Percentiles rank a stretch among this genome's conserved stretches.
phyloP scores from a whole-genome alignment of 2,797 vertebrate genomes.

The Peromyscus melanophrys region DNA sequence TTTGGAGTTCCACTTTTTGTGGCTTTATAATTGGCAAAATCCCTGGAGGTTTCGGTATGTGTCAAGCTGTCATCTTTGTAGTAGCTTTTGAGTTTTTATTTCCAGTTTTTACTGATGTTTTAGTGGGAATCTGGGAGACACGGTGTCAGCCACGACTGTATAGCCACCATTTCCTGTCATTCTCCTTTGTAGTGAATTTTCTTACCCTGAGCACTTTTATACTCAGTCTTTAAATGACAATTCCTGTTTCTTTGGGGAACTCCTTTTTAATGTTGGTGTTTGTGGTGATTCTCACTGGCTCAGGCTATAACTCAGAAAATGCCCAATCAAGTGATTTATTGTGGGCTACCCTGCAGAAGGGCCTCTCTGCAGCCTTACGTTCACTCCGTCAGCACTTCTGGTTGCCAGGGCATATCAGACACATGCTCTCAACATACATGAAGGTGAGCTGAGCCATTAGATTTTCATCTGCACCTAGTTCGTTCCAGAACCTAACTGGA shows the following conservation, averaged over 20 bases:
- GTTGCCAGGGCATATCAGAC: neutral
- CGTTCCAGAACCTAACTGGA: neutral
- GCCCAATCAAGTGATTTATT: neutral
- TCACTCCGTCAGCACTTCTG: neutral
- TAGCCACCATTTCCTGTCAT: neutral
- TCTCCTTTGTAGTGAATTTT: constrained; percentile 38
- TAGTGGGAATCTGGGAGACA: constrained; percentile 17
- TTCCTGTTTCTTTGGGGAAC: constrained; percentile 36
- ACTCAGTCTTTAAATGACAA: constrained; percentile 36
- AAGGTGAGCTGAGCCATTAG: neutral
- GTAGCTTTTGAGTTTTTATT: constrained; percentile 24
- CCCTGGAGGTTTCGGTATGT: neutral
- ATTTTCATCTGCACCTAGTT: neutral
- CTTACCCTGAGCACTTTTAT: constrained; percentile 29
- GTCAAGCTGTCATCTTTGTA: neutral
- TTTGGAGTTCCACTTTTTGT: neutral
- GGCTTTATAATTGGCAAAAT: neutral
- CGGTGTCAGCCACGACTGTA: neutral
- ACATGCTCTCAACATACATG: fast-evolving
- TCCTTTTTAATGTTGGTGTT: constrained; percentile 50
- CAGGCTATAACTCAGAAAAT: constrained; percentile 45
- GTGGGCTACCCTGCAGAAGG: neutral
- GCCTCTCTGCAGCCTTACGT: neutral
- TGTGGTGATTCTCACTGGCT: neutral
- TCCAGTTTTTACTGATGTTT: constrained; percentile 53